A percentile compares a stretch with the other conserved stretches of the same genome.
Evolutionary conservation across 2,797 vertebrate genomes (phyloP).

Genomic region (Zalophus californianus): DNA sequence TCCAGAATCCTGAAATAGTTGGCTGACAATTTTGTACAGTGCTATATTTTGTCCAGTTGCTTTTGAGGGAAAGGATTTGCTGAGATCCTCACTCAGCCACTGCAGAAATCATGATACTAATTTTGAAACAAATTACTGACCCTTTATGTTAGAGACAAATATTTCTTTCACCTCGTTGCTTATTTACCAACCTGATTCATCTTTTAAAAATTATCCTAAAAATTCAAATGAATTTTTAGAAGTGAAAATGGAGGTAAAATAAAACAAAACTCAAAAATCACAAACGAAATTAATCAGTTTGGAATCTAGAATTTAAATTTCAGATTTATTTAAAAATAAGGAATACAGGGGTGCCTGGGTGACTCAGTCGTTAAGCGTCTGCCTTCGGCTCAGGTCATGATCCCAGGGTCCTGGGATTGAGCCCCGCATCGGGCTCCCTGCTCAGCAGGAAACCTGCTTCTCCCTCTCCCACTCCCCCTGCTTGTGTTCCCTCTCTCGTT

Average conservation of each 20-base stretch:
- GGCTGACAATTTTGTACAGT: not conserved
- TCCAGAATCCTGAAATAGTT: not conserved
- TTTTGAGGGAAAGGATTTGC: not conserved
- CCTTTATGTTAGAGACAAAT: conserved; percentile 9
- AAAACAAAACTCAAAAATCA: not conserved
- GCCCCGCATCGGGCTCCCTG: too few relatives aligned
- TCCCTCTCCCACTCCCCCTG: too few relatives aligned
- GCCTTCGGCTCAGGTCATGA: too few relatives aligned
- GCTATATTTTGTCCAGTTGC: not conserved
- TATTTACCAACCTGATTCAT: not conserved
- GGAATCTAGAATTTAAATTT: not conserved
- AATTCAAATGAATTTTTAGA: not conserved
- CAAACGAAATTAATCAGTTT: not conserved
- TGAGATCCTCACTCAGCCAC: not conserved
- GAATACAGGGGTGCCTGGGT: not conserved
- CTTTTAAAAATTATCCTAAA: not conserved
- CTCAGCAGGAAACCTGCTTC: too few relatives aligned
- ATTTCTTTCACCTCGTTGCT: not conserved
- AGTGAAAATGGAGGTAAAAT: not conserved
- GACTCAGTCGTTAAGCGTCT: too few relatives aligned
- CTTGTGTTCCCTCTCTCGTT: too few relatives aligned
- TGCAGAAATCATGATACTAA: not conserved
- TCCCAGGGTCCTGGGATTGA: too few relatives aligned
- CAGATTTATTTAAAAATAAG: conserved; percentile 2
- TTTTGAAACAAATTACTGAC: not conserved